phyloP scores from a whole-genome alignment of 2,113 vertebrate genomes.

The Colossoma macropomum region DNA sequence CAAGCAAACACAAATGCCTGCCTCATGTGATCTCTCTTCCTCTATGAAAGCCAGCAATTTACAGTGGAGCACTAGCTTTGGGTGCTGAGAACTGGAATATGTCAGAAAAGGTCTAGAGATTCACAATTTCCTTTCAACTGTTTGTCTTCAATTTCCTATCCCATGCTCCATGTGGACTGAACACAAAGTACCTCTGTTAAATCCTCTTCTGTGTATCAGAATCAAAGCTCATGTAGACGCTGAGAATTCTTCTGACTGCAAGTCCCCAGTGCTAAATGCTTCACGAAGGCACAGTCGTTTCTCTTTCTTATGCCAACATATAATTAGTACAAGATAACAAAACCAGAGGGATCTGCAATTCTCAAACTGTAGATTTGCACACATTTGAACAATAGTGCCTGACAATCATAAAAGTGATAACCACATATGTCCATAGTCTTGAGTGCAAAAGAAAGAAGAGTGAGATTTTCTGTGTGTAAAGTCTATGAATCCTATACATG shows the following conservation, averaged over 20 bases:
- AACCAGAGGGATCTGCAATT: slow-evolving; percentile 8
- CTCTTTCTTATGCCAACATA: neutral
- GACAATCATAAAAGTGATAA: slow-evolving; percentile 3
- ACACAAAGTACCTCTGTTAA: slow-evolving; percentile 19
- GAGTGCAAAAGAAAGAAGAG: neutral
- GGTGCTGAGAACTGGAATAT: neutral
- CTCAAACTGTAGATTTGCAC: neutral
- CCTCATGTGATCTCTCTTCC: neutral
- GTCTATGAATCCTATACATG: neutral
- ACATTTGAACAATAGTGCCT: slow-evolving; percentile 1
- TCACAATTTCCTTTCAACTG: slow-evolving; percentile 22
- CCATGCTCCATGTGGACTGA: neutral
- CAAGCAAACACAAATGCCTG: neutral
- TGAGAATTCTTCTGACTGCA: slow-evolving; percentile 4
- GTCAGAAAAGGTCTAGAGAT: neutral
- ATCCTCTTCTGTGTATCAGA: slow-evolving; percentile 27
- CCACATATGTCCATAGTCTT: neutral
- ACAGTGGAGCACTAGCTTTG: neutral
- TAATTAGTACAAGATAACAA: neutral
- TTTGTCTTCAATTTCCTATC: slow-evolving; percentile 26
- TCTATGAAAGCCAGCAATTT: neutral
- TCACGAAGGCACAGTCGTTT: neutral
- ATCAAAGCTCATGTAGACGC: slow-evolving; percentile 35
- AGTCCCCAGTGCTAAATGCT: slow-evolving; percentile 9
- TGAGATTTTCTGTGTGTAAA: neutral